Conservation (phyloP, 2,888 invertebrate species). For the Oxycera nigricornis region DNA sequence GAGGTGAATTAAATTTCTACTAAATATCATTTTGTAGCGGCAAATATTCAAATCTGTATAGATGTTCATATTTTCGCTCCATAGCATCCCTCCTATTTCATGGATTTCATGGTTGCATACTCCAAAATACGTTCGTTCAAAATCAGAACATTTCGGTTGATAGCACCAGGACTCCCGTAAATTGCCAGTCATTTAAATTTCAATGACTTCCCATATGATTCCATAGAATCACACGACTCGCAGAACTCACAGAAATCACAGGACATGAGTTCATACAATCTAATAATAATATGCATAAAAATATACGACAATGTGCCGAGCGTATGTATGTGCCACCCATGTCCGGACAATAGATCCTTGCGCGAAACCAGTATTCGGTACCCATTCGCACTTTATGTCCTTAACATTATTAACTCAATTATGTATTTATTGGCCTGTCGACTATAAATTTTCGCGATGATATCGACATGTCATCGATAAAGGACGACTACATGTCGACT, state of each 20-base stretch:
- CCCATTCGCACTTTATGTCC: neutral
- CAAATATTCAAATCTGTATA: too few species aligned
- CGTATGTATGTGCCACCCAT: too few species aligned
- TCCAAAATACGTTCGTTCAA: neutral
- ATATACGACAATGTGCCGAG: neutral
- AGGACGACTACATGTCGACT: too few species aligned
- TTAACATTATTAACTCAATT: conserved; percentile 32
- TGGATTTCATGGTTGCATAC: too few species aligned
- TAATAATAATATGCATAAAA: conserved; percentile 6
- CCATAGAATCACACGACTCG: conserved; percentile 23
- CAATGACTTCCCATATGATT: conserved; percentile 13
- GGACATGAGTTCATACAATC: too few species aligned
- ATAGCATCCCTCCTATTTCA: too few species aligned
- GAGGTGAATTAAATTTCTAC: too few species aligned
- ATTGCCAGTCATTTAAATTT: neutral
- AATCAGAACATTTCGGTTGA: neutral
- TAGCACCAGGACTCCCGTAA: neutral
- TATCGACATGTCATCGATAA: conserved; percentile 31
- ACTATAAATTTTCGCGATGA: conserved; percentile 29
- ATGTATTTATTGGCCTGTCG: conserved; percentile 30
- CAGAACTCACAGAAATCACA: too few species aligned
- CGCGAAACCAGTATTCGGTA: neutral
- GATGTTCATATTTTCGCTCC: neutral
- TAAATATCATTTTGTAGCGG: too few species aligned
- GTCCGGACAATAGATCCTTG: neutral